Conservation (phyloP, 1,140 invertebrate genomes). For the Lethrus apterus region DNA sequence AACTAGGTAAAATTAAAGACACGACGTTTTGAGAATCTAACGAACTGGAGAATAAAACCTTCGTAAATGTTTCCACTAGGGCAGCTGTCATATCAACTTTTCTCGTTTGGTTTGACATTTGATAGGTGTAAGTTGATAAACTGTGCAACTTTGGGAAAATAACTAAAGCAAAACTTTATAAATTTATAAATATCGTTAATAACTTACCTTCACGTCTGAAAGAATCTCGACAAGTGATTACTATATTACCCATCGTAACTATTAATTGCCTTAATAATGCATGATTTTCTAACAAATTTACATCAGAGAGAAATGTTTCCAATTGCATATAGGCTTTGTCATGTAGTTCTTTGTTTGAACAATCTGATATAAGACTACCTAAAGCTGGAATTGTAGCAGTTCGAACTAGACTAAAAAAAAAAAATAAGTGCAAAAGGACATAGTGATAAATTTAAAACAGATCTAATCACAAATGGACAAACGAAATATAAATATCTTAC, state of each 20-base stretch:
- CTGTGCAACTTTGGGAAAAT: conserved; percentile 55
- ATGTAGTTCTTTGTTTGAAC: conserved; percentile 49
- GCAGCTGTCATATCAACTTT: conserved; percentile 52
- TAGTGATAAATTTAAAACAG: background rate
- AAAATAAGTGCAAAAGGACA: background rate
- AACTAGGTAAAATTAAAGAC: conserved; percentile 44
- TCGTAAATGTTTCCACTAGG: conserved; percentile 59
- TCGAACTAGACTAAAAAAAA: conserved; percentile 43
- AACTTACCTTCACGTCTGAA: conserved; percentile 51
- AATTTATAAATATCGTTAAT: background rate
- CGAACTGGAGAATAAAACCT: conserved; percentile 53
- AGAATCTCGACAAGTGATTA: conserved; percentile 44
- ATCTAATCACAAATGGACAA: conserved; percentile 1
- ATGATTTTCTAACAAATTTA: conserved; percentile 42
- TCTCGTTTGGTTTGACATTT: conserved; percentile 46
- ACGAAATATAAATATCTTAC: conserved; percentile 51
- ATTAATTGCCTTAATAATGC: conserved; percentile 44
- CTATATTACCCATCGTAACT: conserved; percentile 46
- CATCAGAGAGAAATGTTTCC: conserved; percentile 56
- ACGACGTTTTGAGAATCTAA: conserved; percentile 46
- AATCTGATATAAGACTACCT: conserved; percentile 56
- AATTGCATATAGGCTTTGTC: conserved; percentile 66
- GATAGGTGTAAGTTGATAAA: conserved; percentile 50
- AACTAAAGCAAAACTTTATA: conserved; percentile 42
- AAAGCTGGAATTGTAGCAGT: conserved; percentile 57